Base-by-base conservation (phyloP, 2,888 invertebrate species). In the Caenorhabditis parvicauda region DNA sequence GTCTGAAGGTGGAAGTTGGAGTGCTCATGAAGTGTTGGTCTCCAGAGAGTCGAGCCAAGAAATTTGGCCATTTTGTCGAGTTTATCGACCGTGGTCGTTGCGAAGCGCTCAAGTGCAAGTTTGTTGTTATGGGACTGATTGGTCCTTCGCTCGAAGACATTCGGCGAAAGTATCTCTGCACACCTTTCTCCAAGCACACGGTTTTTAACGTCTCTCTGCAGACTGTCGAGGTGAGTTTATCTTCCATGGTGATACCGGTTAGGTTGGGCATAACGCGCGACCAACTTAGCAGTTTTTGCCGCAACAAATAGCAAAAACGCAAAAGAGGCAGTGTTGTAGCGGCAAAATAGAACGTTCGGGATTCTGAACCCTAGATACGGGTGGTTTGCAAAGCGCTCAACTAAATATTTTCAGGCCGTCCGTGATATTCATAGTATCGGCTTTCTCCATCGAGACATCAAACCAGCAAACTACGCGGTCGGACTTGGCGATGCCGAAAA, bases 101-200 rank as follows among this genome's bases (percentile, higher is more conserved):
- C 27, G 62, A 66, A 12, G 53, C 50, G 42, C 38, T 63, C 27
- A 56, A 58, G 45, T 67, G 59, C 50, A 67, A 67, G 62, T 69
- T 59, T 29, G 59, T 69, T 0, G 66, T 69, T 0, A 69, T 69
- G 69, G 62, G 66, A 3, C 51, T 69, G 17, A 62, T 69, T 2
- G 69, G 66, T 7, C 65, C 64, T 12, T 62, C 61, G 1, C 41
- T 69, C 9, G 66, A 69, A 27, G 69, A 69, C 46, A 59, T 66
- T 29, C 66, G 66, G 4, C 49, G 54, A 9, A 55, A 64, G 37
- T 66, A 54, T 28, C 37, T 64, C 4, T 44, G 56, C 2, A 51
- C 43, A 7, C n/a, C 55, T 12, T 69, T 59, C 50, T 47, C 53
- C 29, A 51, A 53, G 37, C 37, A 47, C 12, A 64, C 69, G 0